These are phyloP conservation scores for Pipistrellus kuhlii DNA, from an alignment of 2,797 vertebrate genomes.

Conservation along the genomic window DNA sequence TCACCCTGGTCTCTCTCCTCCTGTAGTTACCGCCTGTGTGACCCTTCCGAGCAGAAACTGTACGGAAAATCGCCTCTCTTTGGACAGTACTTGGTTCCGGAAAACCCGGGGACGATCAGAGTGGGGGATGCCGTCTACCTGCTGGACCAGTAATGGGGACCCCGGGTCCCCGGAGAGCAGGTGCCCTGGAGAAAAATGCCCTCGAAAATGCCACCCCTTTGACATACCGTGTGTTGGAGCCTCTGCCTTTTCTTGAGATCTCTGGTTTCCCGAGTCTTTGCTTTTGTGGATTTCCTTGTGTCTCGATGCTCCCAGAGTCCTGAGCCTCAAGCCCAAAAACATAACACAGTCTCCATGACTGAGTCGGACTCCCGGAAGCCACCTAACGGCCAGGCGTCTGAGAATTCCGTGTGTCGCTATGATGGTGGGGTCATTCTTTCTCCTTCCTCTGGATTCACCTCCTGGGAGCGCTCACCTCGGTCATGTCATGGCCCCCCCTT, in stretches of 20 bases:
- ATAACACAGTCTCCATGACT: background rate
- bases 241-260: background rate
- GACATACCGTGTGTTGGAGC: background rate
- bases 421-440: background rate
- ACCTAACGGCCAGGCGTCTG: background rate
- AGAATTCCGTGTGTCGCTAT: background rate
- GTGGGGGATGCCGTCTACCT: constrained; percentile 90
- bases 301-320: background rate
- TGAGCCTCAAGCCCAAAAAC: background rate
- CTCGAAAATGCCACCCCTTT: background rate
- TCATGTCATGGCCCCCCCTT: background rate
- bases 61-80: constrained; percentile 88
- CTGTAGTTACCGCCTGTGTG: constrained; percentile 89
- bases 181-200: background rate
- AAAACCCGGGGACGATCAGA: constrained; percentile 88
- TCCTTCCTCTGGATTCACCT: background rate
- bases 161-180: background rate
- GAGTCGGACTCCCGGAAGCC: background rate
- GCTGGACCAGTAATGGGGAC: background rate
- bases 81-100: constrained; percentile 89
- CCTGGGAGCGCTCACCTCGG: background rate
- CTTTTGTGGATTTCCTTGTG: background rate
- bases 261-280: background rate
- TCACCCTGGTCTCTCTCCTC: background rate
- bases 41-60: constrained; percentile 86